Conservation (phyloP, 2,113 vertebrate species). For the Edolisoma coerulescens region DNA sequence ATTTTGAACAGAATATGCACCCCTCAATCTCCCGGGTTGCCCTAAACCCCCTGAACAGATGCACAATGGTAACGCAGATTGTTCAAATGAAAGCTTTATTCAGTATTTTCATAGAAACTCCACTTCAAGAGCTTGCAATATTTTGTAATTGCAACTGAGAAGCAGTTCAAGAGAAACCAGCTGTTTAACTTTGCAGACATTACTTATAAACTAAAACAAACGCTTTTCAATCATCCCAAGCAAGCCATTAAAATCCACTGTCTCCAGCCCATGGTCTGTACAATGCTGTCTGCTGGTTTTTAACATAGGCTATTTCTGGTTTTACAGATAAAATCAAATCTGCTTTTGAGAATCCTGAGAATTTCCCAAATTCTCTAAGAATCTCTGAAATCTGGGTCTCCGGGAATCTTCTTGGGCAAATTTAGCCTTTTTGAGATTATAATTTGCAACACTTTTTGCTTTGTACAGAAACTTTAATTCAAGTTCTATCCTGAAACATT, state of each 20-base stretch:
- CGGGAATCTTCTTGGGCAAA: not conserved
- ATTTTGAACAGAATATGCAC: not conserved
- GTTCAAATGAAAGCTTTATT: slow-evolving; percentile 40
- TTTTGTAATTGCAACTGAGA: not conserved
- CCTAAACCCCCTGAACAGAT: not conserved
- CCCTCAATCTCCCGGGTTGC: not conserved
- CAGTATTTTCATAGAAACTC: not conserved
- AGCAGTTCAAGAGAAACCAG: not conserved
- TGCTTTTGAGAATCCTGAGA: not conserved
- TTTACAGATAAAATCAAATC: not conserved
- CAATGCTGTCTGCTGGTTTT: not conserved
- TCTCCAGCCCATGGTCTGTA: not conserved
- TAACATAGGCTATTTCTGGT: not conserved
- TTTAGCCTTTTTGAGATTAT: not conserved
- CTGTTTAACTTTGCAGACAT: not conserved
- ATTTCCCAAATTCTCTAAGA: not conserved
- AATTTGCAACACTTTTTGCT: not conserved
- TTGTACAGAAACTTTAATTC: not conserved
- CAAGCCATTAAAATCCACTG: not conserved
- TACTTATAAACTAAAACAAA: not conserved
- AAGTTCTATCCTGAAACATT: not conserved
- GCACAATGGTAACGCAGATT: fast-evolving
- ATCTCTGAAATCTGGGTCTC: not conserved
- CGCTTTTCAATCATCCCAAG: not conserved
- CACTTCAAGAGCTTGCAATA: not conserved